Evolutionary conservation across 2,888 invertebrate species (phyloP).

Genomic region (Cynaeus angustus): DNA sequence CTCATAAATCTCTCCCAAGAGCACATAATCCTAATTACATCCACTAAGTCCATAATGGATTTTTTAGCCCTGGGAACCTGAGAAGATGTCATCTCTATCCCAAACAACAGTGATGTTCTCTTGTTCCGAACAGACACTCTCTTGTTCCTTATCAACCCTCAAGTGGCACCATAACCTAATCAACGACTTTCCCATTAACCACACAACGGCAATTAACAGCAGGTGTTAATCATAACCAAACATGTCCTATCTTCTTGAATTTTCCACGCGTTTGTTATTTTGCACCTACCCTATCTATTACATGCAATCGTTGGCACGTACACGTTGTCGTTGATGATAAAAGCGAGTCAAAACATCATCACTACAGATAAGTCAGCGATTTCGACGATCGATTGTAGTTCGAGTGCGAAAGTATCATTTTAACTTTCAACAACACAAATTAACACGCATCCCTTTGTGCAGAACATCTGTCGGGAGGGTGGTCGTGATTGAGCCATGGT

Average conservation of each 20-base stretch:
- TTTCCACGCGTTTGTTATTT: constrained; percentile 30
- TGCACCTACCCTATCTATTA: neutral
- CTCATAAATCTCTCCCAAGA: constrained; percentile 5
- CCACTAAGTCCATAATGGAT: neutral
- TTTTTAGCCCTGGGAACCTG: constrained; percentile 3
- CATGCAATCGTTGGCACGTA: no score
- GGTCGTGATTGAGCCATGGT: constrained; percentile 60
- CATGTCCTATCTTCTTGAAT: constrained; percentile 35
- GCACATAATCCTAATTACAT: constrained; percentile 7
- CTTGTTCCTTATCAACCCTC: constrained; percentile 11
- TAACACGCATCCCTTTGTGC: constrained; percentile 46
- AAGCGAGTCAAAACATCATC: no score
- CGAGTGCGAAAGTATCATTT: constrained; percentile 16
- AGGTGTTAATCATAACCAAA: constrained; percentile 37
- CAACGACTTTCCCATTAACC: neutral
- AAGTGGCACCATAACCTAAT: constrained; percentile 10
- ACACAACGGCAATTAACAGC: constrained; percentile 22
- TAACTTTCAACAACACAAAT: constrained; percentile 40
- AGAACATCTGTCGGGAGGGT: constrained; percentile 59
- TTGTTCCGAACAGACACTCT: neutral
- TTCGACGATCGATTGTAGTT: no score
- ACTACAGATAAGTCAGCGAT: no score
- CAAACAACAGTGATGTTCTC: constrained; percentile 1
- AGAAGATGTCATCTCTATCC: constrained; percentile 3
- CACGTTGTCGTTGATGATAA: constrained; percentile 1